Percentiles rank a stretch among this genome's conserved stretches.
Conservation (phyloP, 2,888 invertebrate species). For the Helobdella robusta region DNA sequence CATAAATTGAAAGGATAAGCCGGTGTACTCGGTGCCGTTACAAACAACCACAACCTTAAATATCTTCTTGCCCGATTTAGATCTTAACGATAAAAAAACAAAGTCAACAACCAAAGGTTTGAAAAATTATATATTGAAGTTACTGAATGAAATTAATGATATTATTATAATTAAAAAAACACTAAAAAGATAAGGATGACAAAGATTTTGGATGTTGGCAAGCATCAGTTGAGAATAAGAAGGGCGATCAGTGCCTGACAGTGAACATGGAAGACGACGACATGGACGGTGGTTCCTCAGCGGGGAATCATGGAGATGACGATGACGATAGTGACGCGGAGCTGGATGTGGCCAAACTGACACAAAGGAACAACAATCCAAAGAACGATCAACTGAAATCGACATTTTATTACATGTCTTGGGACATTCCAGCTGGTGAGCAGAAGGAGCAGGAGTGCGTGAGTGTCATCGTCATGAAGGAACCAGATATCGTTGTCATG, state of each 20-base stretch:
- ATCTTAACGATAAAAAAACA: too few species aligned
- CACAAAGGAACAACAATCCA: neutral
- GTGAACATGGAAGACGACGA: neutral
- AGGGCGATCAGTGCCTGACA: neutral
- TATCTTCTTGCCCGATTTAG: slow-evolving; percentile 19
- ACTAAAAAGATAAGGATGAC: too few species aligned
- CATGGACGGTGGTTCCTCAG: neutral
- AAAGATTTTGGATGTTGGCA: too few species aligned
- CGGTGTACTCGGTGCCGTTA: slow-evolving; percentile 27
- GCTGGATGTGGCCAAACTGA: slow-evolving; percentile 15
- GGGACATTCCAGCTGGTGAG: slow-evolving; percentile 25
- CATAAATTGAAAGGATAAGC: slow-evolving; percentile 14
- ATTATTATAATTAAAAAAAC: too few species aligned
- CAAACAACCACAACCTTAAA: slow-evolving; percentile 28
- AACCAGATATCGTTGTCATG: slow-evolving; percentile 28
- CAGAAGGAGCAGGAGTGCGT: neutral
- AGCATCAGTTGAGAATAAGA: neutral
- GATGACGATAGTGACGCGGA: slow-evolving; percentile 19
- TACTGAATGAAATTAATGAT: too few species aligned
- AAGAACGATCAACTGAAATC: neutral
- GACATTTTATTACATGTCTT: slow-evolving; percentile 24
- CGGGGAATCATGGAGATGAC: neutral
- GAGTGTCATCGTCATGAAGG: slow-evolving; percentile 26
- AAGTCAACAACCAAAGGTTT: neutral
- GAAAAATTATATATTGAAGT: too few species aligned